Conservation (phyloP, 1,140 invertebrate genomes). For the Hormaphis cornu region DNA sequence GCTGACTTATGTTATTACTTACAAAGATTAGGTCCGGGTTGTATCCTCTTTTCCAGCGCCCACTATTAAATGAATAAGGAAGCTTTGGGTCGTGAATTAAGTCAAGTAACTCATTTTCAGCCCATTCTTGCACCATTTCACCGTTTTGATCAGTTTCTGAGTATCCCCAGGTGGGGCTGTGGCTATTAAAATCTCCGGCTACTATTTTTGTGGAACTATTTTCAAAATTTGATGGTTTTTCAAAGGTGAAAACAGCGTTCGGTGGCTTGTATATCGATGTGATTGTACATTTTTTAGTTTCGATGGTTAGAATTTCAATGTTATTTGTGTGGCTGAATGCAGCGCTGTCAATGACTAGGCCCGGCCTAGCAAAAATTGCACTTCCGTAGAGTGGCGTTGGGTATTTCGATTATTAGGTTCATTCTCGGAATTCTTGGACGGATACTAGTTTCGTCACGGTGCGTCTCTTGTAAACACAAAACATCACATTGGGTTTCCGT, state of each 20-base stretch:
- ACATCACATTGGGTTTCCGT: not conserved
- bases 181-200: not conserved
- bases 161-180: not conserved
- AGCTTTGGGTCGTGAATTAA: slow-evolving; percentile 4
- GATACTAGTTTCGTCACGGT: not conserved
- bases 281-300: no score
- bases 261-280: not conserved
- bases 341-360: not conserved
- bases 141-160: not conserved
- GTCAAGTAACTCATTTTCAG: not conserved
- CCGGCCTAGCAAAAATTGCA: slow-evolving; percentile 20
- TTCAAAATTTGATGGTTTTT: not conserved
- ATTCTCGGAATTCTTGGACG: slow-evolving; percentile 6
- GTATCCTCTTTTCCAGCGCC: slow-evolving; percentile 21
- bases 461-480: slow-evolving; percentile 7
- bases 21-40: slow-evolving; percentile 11
- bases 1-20: not conserved
- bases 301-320: not conserved
- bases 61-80: slow-evolving; percentile 24
- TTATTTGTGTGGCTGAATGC: not conserved
- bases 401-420: slow-evolving; percentile 9
- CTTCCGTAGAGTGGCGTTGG: not conserved
- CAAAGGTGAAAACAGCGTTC: not conserved
- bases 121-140: not conserved
- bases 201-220: not conserved